phyloP scores from a whole-genome alignment of 2,113 vertebrate species.

The Ctenodactylus gundi region DNA sequence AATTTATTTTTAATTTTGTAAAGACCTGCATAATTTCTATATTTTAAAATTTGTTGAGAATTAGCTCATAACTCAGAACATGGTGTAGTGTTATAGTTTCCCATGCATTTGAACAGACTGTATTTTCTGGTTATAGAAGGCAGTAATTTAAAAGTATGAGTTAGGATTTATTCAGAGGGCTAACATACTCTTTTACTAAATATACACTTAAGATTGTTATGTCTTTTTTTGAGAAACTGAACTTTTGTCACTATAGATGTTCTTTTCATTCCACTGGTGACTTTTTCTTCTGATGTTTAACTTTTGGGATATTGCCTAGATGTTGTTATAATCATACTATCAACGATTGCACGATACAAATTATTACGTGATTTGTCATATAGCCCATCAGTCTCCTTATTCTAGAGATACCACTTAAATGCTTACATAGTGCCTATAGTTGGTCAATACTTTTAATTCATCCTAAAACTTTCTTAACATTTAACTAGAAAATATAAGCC shows the following conservation, averaged over 20 bases:
- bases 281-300: too few relatives aligned
- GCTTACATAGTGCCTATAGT: not conserved
- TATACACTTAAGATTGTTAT: not conserved
- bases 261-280: too few relatives aligned
- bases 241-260: too few relatives aligned
- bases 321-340: too few relatives aligned
- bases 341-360: too few relatives aligned
- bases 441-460: not conserved
- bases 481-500: not conserved
- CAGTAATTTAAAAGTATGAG: not conserved
- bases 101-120: not conserved
- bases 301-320: too few relatives aligned
- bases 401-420: not conserved
- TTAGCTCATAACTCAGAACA: not conserved
- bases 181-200: not conserved
- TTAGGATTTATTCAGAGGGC: not conserved
- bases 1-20: not conserved
- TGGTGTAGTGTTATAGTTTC: not conserved
- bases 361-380: too few relatives aligned
- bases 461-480: not conserved
- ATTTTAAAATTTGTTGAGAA: not conserved
- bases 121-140: not conserved
- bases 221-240: too few relatives aligned
- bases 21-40: not conserved
- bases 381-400: too few relatives aligned